Percentiles rank a stretch among this genome's conserved stretches.
Conservation (phyloP, 1,140 invertebrate genomes). For the Stenopsyche tienmushanensis region DNA sequence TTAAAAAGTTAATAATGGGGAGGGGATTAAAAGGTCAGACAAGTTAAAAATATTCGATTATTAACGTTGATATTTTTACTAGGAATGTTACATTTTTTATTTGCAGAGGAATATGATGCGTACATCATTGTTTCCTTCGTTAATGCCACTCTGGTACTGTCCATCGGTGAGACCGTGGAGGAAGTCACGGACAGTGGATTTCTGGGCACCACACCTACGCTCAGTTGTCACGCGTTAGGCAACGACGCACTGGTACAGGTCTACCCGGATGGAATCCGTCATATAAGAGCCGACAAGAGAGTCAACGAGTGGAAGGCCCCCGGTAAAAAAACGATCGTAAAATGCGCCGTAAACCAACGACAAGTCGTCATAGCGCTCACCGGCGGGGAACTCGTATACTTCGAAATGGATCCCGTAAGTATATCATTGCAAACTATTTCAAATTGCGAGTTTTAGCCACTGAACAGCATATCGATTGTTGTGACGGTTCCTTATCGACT, state of each 20-base stretch:
- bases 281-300: constrained; percentile 95
- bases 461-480: not conserved
- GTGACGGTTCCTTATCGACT: constrained; percentile 24
- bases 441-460: constrained; percentile 17
- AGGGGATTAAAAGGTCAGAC: no score
- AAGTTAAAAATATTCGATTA: no score
- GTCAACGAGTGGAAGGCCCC: constrained; percentile 99
- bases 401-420: constrained; percentile 98
- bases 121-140: constrained; percentile 99
- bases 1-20: no score
- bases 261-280: constrained; percentile 98
- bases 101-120: constrained; percentile 96
- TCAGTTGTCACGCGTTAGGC: constrained; percentile 95
- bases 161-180: constrained; percentile 99
- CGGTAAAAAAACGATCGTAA: constrained; percentile 94
- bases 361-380: constrained; percentile 98
- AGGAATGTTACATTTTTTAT: constrained; percentile 62
- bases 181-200: constrained; percentile 99
- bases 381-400: constrained; percentile 98
- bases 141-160: constrained; percentile 98
- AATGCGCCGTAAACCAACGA: constrained; percentile 97
- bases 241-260: constrained; percentile 98
- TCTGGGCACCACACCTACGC: constrained; percentile 95
- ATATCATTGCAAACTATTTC: not conserved
- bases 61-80: no score